Evolutionary conservation across 2,797 vertebrate genomes (phyloP).

Genomic region (Hippopotamyrus pictus): DNA sequence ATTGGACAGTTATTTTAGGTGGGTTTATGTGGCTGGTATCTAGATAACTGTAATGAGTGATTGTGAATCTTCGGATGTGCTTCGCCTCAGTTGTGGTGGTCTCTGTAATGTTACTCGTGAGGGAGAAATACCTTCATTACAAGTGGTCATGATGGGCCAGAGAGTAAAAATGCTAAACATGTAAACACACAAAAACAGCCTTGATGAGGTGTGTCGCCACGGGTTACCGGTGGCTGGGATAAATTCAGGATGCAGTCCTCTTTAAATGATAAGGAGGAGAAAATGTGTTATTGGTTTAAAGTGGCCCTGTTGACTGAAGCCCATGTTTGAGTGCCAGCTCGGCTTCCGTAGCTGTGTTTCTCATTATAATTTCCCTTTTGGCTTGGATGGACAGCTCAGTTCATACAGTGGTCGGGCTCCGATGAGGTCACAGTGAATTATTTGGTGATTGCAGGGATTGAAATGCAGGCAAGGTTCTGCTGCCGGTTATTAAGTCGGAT

Average conservation of each 20-base stretch:
- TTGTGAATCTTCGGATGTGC: neutral
- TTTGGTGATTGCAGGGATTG: neutral
- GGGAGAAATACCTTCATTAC: neutral
- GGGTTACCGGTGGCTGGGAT: neutral
- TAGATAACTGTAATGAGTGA: neutral
- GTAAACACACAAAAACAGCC: neutral
- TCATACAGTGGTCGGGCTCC: neutral
- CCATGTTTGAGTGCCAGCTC: neutral
- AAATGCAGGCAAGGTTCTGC: neutral
- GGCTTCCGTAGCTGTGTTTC: neutral
- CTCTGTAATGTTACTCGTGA: neutral
- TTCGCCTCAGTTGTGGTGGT: neutral
- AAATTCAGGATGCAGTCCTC: neutral
- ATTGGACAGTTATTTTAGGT: neutral
- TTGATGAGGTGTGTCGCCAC: neutral
- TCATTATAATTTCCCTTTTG: neutral
- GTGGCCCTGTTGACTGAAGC: neutral
- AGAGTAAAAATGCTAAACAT: neutral
- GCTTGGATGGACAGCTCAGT: neutral
- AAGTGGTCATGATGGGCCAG: neutral
- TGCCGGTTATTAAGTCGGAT: neutral
- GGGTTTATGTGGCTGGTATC: neutral
- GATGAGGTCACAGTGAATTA: neutral
- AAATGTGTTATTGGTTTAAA: neutral
- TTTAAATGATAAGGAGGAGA: neutral